Conservation (phyloP, 2,888 invertebrate genomes). For the Parnassius apollo region DNA sequence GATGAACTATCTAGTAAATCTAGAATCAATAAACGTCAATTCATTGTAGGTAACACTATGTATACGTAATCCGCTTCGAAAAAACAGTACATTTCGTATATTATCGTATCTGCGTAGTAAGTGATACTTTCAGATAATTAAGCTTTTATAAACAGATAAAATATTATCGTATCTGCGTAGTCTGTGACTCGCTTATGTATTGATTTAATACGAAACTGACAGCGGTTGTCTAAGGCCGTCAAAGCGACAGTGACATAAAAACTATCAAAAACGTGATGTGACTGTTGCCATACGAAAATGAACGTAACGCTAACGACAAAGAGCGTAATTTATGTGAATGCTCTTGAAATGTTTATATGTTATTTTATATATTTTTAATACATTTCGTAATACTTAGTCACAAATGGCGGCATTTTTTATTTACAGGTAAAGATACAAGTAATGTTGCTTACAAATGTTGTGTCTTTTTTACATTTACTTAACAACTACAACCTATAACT, state of each 20-base stretch:
- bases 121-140: too few relatives aligned
- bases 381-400: background rate
- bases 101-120: too few relatives aligned
- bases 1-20: too few relatives aligned
- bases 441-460: background rate
- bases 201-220: conserved; percentile 6
- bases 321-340: background rate
- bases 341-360: background rate
- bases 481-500: too few relatives aligned
- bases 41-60: background rate
- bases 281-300: background rate
- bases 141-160: too few relatives aligned
- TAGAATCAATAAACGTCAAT: too few relatives aligned
- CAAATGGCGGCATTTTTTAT: conserved; percentile 4
- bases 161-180: too few relatives aligned
- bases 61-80: background rate
- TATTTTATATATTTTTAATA: conserved; percentile 9
- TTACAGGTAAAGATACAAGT: background rate
- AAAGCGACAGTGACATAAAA: conserved; percentile 13
- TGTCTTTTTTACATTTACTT: too few relatives aligned
- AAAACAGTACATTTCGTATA: too few relatives aligned
- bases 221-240: conserved; percentile 5
- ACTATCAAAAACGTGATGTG: conserved; percentile 10
- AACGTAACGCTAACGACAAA: background rate
- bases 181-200: too few relatives aligned